These are phyloP conservation scores for Nephrotoma appendiculata DNA, from an alignment of 2,888 invertebrate genomes.

Conservation along the genomic window DNA sequence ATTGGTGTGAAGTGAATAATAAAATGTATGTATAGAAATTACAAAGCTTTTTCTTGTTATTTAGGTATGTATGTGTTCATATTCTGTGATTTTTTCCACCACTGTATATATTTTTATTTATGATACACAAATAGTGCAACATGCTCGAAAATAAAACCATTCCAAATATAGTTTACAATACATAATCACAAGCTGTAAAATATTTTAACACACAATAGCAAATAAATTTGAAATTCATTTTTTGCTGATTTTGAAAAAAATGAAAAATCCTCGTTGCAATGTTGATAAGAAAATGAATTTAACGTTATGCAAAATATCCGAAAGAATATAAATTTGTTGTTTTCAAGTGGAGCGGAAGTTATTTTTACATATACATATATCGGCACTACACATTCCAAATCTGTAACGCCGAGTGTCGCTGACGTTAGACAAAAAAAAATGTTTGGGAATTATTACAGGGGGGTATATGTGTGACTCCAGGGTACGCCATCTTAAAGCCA, in stretches of 20 bases:
- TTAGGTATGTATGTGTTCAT: background rate
- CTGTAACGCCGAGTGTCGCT: too few relatives aligned
- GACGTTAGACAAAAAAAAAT: too few relatives aligned
- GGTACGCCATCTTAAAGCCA: too few relatives aligned
- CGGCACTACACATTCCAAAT: too few relatives aligned
- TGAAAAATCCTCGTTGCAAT: background rate
- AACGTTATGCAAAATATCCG: too few relatives aligned
- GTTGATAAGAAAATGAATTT: too few relatives aligned
- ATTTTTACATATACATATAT: too few relatives aligned
- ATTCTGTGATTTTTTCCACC: background rate
- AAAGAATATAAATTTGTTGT: too few relatives aligned
- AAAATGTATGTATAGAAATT: background rate
- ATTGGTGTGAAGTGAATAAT: background rate
- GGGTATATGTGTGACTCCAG: too few relatives aligned
- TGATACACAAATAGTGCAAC: background rate
- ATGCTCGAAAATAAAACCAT: background rate
- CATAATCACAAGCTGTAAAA: background rate
- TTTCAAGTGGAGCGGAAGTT: too few relatives aligned
- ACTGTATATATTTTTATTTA: background rate
- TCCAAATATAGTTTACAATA: background rate
- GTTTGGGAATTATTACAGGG: too few relatives aligned
- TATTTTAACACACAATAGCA: background rate
- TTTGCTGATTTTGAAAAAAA: background rate
- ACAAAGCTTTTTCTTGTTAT: background rate
- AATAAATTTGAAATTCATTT: background rate